phyloP scores from a whole-genome alignment of 2,797 vertebrate genomes.

The Scyliorhinus canicula region DNA sequence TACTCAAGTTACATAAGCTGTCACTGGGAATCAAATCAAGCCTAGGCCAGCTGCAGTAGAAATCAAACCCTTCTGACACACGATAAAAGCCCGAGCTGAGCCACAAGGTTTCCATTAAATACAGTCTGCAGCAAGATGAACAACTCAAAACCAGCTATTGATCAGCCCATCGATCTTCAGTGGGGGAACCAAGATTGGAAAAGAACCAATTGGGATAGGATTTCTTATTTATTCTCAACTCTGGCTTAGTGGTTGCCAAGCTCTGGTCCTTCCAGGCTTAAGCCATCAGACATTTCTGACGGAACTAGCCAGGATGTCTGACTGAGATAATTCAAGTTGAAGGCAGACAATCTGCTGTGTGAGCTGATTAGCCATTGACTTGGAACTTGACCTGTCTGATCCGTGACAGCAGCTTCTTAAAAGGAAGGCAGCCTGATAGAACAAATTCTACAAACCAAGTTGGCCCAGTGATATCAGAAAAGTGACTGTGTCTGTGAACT shows the following conservation, averaged over 20 bases:
- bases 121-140: conserved; percentile 59
- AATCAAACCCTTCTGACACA: conserved; percentile 57
- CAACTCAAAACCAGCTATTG: conserved; percentile 70
- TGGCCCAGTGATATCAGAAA: conserved; percentile 26
- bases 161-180: conserved; percentile 66
- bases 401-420: conserved; percentile 52
- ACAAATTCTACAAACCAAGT: conserved; percentile 25
- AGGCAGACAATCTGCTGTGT: conserved; percentile 54
- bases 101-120: conserved; percentile 61
- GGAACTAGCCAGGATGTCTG: conserved; percentile 69
- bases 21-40: conserved; percentile 59
- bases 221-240: conserved; percentile 58
- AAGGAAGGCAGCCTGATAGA: conserved; percentile 41
- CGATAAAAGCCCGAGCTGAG: conserved; percentile 58
- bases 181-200: conserved; percentile 58
- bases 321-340: conserved; percentile 64
- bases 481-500: not conserved
- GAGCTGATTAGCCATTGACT: conserved; percentile 55
- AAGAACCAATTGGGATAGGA: conserved; percentile 64
- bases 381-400: conserved; percentile 52
- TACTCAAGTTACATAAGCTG: conserved; percentile 58
- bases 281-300: conserved; percentile 56
- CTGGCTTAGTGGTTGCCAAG: conserved; percentile 56
- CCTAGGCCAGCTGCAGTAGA: conserved; percentile 52
- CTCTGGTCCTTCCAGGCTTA: conserved; percentile 52